Evolutionary conservation across 2,888 invertebrate genomes (phyloP).

Genomic region (Homarus gammarus): DNA sequence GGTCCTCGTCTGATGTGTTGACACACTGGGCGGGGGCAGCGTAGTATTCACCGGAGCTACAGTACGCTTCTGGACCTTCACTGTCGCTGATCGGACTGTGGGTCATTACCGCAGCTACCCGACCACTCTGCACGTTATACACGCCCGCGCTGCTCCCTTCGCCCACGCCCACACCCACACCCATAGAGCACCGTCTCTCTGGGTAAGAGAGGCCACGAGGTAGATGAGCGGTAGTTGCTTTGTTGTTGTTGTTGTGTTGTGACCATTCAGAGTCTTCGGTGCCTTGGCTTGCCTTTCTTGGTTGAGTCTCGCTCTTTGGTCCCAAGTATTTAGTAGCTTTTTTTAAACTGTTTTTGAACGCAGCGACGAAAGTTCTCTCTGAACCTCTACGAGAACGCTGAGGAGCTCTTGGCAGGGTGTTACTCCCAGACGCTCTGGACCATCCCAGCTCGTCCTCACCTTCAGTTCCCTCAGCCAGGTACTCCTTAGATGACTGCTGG

Average conservation of each 20-base stretch:
- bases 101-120: conserved; percentile 23
- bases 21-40: conserved; percentile 69
- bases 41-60: conserved; percentile 68
- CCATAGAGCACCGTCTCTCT: neutral
- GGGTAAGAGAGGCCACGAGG: neutral
- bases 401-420: neutral
- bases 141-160: conserved; percentile 48
- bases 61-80: conserved; percentile 42
- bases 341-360: conserved; percentile 72
- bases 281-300: conserved; percentile 31
- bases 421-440: neutral
- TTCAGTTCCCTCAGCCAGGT: conserved; percentile 36
- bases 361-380: conserved; percentile 69
- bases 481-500: conserved; percentile 3
- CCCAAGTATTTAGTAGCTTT: conserved; percentile 73
- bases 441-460: conserved; percentile 3
- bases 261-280: neutral
- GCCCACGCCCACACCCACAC: conserved; percentile 7
- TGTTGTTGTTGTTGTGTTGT: neutral
- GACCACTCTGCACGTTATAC: conserved; percentile 63
- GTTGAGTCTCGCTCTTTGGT: conserved; percentile 49
- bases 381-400: conserved; percentile 16
- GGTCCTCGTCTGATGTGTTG: conserved; percentile 69
- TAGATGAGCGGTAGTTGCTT: neutral
- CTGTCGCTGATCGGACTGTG: conserved; percentile 48